A percentile compares a stretch with the other conserved stretches of the same genome.
phyloP scores from a whole-genome alignment of 2,888 invertebrate genomes.

The Trissonchulus sp. region DNA sequence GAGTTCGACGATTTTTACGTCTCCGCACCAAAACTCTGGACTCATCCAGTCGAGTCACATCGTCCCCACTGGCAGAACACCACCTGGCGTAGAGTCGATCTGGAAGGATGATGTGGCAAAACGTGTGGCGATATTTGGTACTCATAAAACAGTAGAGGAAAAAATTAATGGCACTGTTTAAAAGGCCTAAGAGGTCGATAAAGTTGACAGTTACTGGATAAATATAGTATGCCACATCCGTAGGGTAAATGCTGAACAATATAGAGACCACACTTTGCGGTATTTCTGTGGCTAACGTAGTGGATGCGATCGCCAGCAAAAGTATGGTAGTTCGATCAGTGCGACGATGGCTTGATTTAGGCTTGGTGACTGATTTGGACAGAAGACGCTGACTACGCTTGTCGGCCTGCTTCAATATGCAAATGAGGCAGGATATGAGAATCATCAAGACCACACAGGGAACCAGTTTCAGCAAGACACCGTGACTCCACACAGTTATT shows the following conservation, averaged over 20 bases:
- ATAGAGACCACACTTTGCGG: slow-evolving; percentile 1
- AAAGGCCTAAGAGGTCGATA: background rate
- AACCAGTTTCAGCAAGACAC: slow-evolving; percentile 2
- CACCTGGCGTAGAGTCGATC: background rate
- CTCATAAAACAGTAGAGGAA: slow-evolving; percentile 4
- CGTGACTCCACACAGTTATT: background rate
- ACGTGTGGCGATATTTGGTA: background rate
- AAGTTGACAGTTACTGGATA: background rate
- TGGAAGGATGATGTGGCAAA: background rate
- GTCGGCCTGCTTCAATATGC: background rate
- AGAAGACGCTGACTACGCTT: background rate
- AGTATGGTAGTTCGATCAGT: slow-evolving; percentile 4
- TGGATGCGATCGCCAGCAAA: background rate
- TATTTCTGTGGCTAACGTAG: slow-evolving; percentile 12
- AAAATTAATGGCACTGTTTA: background rate
- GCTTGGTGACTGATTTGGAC: background rate
- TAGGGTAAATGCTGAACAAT: background rate
- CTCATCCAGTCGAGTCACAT: background rate
- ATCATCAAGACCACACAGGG: background rate
- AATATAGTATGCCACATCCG: background rate
- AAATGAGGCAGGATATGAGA: background rate
- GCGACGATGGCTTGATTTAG: background rate
- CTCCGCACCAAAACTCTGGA: background rate
- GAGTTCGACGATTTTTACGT: too few species aligned
- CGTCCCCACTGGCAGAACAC: background rate